A percentile compares a stretch with the other conserved stretches of the same genome.
Evolutionary conservation across 1,140 invertebrate species (phyloP).

Genomic region (Conopomorpha cramerella): DNA sequence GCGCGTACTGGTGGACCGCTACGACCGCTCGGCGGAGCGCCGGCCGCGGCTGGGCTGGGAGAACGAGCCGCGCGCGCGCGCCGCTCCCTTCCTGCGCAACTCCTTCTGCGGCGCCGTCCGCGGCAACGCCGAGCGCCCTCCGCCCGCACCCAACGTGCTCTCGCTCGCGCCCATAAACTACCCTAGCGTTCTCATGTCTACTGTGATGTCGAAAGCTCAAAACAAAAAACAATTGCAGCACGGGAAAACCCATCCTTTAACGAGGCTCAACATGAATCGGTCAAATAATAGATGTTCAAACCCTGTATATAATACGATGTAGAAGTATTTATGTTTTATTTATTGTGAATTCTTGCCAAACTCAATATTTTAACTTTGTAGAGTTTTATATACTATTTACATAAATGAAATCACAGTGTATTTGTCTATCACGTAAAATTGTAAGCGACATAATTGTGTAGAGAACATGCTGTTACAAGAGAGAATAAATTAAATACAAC

Average conservation of each 20-base stretch:
- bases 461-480: slow-evolving; percentile 37
- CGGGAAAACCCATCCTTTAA: slow-evolving; percentile 85
- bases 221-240: slow-evolving; percentile 81
- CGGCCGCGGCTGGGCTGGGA: slow-evolving; percentile 30
- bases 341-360: slow-evolving; percentile 60
- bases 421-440: slow-evolving; percentile 52
- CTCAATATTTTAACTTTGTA: slow-evolving; percentile 58
- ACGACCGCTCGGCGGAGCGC: slow-evolving; percentile 42
- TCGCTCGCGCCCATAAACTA: slow-evolving; percentile 34
- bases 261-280: slow-evolving; percentile 75
- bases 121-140: slow-evolving; percentile 43
- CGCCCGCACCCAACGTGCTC: slow-evolving; percentile 58
- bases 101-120: slow-evolving; percentile 44
- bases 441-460: slow-evolving; percentile 50
- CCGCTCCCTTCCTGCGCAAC: slow-evolving; percentile 18
- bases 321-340: slow-evolving; percentile 57
- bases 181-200: slow-evolving; percentile 67
- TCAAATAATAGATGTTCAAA: slow-evolving; percentile 76
- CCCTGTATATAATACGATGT: slow-evolving; percentile 88
- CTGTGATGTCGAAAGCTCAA: slow-evolving; percentile 68
- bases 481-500: slow-evolving; percentile 54
- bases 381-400: slow-evolving; percentile 57
- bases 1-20: slow-evolving; percentile 4
- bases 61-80: neutral
- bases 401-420: slow-evolving; percentile 53